Evolutionary conservation across 1,140 invertebrate genomes (phyloP).

Genomic region (Tachypleus tridentatus): DNA sequence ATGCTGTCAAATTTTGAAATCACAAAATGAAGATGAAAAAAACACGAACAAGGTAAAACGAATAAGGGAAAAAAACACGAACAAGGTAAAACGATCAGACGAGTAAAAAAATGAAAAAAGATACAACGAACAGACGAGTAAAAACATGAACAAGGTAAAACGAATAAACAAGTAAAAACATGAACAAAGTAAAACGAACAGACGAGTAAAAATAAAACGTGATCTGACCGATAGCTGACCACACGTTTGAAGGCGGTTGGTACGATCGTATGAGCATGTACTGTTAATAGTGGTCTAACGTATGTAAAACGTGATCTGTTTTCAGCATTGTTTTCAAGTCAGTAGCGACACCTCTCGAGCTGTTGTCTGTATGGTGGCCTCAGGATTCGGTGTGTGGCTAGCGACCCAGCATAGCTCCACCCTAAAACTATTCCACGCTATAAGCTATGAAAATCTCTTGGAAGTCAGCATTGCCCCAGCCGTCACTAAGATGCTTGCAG

Average conservation of each 20-base stretch:
- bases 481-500: constrained; percentile 85
- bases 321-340: constrained; percentile 50
- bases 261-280: background rate
- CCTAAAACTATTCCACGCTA: constrained; percentile 60
- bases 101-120: too few species aligned
- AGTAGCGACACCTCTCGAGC: constrained; percentile 56
- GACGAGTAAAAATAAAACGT: background rate
- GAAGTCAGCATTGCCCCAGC: constrained; percentile 84
- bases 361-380: constrained; percentile 66
- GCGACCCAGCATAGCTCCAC: constrained; percentile 71
- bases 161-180: too few species aligned
- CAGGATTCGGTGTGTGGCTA: constrained; percentile 72
- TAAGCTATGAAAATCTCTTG: constrained; percentile 61
- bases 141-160: too few species aligned
- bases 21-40: too few species aligned
- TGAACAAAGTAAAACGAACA: too few species aligned
- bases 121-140: too few species aligned
- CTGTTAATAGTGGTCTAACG: background rate
- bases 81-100: too few species aligned
- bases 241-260: too few species aligned
- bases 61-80: too few species aligned
- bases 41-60: too few species aligned
- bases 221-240: background rate
- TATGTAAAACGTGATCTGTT: constrained; percentile 4
- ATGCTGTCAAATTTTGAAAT: too few species aligned